A percentile compares a stretch with the other conserved stretches of the same genome.
These are phyloP conservation scores for Hexactinellida sp. DNA, from an alignment of 37 sponge, comb jelly and placozoan genomes.

Conservation along the genomic window DNA sequence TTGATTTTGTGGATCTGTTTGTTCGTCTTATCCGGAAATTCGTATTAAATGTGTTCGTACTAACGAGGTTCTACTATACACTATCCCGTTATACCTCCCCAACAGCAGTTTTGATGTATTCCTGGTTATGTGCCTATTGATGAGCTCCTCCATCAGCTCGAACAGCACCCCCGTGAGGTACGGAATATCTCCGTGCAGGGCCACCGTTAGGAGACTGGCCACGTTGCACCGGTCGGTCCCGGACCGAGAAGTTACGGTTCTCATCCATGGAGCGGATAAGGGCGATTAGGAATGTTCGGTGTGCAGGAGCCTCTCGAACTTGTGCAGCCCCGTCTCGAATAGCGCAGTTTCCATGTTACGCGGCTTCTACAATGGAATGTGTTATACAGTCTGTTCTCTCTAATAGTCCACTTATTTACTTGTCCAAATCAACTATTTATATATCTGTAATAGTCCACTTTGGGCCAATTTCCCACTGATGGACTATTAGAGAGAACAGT, in stretches of 20 bases:
- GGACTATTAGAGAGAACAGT: too few species aligned
- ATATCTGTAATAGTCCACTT: too few species aligned
- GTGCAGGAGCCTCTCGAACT: constrained; percentile 33
- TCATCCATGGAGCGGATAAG: constrained; percentile 49
- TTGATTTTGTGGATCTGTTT: too few species aligned
- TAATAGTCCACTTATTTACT: too few species aligned
- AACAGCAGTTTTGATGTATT: constrained; percentile 66
- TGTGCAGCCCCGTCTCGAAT: neutral
- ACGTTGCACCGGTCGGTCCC: constrained; percentile 48
- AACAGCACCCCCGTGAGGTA: constrained; percentile 69
- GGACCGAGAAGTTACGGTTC: constrained; percentile 13
- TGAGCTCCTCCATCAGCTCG: constrained; percentile 50
- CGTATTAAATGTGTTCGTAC: too few species aligned
- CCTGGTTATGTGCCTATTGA: constrained; percentile 32
- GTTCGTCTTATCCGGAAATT: too few species aligned
- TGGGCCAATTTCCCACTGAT: too few species aligned
- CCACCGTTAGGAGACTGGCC: constrained; percentile 69
- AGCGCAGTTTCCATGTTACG: neutral
- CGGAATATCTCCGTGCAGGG: constrained; percentile 43
- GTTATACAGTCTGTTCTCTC: too few species aligned
- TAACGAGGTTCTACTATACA: too few species aligned
- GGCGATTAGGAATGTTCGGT: constrained; percentile 51
- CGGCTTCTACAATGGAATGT: neutral
- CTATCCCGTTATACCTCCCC: constrained; percentile 35
- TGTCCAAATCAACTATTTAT: too few species aligned